These are phyloP conservation scores for Drosophila bocki DNA, from an alignment of 1,140 invertebrate genomes.

Conservation along the genomic window DNA sequence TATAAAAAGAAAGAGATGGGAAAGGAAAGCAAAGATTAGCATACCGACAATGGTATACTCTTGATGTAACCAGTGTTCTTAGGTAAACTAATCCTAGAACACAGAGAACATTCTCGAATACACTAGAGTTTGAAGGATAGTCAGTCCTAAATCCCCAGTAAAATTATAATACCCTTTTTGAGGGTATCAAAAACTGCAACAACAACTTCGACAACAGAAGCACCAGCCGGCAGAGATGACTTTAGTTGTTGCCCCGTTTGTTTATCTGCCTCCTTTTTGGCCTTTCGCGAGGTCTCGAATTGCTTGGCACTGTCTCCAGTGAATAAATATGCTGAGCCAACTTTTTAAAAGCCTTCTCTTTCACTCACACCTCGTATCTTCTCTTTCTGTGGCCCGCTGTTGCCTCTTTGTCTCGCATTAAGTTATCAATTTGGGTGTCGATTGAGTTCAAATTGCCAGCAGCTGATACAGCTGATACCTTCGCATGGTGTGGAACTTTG, in stretches of 20 bases:
- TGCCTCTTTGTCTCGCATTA: constrained; percentile 54
- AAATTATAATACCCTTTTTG: background rate
- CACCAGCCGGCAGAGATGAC: constrained; percentile 24
- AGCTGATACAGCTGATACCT: constrained; percentile 63
- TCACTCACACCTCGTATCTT: constrained; percentile 21
- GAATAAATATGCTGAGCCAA: constrained; percentile 55
- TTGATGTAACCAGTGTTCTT: background rate
- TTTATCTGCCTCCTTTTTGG: constrained; percentile 30
- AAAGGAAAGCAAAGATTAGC: background rate
- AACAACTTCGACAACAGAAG: constrained; percentile 18
- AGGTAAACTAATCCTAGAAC: background rate
- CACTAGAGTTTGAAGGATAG: background rate
- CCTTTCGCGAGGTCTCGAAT: constrained; percentile 40
- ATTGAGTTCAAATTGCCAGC: constrained; percentile 79
- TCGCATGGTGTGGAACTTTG: constrained; percentile 7
- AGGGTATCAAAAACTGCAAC: constrained; percentile 1
- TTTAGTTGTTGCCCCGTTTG: constrained; percentile 45
- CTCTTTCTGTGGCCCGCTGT: constrained; percentile 5
- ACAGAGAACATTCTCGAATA: no score
- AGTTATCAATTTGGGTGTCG: constrained; percentile 78
- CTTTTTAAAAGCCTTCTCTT: constrained; percentile 51
- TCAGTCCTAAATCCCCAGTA: no score
- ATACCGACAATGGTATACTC: background rate
- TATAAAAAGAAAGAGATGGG: background rate
- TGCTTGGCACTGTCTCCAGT: constrained; percentile 39